Conservation (phyloP, 2,113 vertebrate species). For the Campylorhamphus procurvoides region DNA sequence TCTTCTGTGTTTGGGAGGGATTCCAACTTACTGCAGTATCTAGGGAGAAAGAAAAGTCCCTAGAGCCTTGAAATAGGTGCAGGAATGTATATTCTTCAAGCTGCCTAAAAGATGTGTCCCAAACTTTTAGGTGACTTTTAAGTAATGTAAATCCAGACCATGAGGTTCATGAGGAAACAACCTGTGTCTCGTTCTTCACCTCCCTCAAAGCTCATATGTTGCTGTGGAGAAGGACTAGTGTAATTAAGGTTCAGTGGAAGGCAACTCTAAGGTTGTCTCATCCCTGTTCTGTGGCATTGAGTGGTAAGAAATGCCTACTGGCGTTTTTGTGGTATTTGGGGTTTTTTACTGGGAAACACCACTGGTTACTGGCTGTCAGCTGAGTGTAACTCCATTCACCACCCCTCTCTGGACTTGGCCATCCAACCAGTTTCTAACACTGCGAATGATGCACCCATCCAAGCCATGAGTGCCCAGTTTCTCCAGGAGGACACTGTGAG, state of each 20-base stretch:
- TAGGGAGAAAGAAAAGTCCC: neutral
- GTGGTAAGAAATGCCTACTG: neutral
- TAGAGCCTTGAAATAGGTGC: neutral
- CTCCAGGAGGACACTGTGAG: neutral
- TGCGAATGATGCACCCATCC: neutral
- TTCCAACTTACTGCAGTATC: neutral
- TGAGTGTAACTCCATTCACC: neutral
- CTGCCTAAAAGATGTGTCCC: neutral
- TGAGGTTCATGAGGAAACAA: neutral
- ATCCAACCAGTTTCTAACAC: neutral
- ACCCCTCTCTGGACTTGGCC: accelerated
- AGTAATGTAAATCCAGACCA: neutral
- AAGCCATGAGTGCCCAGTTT: neutral
- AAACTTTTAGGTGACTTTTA: neutral
- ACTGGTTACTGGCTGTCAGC: neutral
- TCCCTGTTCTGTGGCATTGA: neutral
- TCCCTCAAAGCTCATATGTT: neutral
- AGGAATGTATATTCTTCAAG: neutral
- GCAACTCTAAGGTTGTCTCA: neutral
- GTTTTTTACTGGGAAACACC: neutral
- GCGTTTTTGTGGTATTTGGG: neutral
- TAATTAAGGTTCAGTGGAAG: neutral
- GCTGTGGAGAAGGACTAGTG: neutral
- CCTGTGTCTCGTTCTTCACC: neutral
- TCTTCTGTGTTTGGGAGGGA: neutral